Base-by-base conservation (phyloP, 2,888 invertebrate species). In the Vannuccia rotundouncinata region DNA sequence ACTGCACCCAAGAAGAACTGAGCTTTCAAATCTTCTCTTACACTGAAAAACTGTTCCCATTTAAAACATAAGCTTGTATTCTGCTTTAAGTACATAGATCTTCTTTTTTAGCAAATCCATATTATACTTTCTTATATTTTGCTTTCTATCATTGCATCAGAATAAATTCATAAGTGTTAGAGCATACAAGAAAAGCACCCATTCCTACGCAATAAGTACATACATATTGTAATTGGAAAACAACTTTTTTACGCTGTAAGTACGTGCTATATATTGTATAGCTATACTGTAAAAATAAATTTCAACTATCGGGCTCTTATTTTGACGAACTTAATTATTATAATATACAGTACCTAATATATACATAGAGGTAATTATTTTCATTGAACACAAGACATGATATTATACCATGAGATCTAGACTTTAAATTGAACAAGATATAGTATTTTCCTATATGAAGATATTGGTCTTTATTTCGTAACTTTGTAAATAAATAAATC, bases 1-100 rank as follows among this genome's bases (percentile, higher is more conserved):
- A 66, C 66, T 66, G 66, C 66, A 66, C 66, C 66, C 66, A 66
- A 66, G 66, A 2, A 66, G 66, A 66, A 66, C 25, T 66, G 17
- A 66, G 66, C 17, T 66, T 66, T 66, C 66, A 66, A 66, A 66
- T 66, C 66, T 66, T 27, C 17, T 66, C 5, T 22, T 66, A 22
- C 10, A n/a, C 2, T 22, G 25, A 22, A 22, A 66, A 66, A 2
- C 66, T 66, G 66, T 66, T 66, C 2, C n/a, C n/a, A n/a, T n/a
- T n/a, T n/a, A n/a, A n/a, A n/a, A n/a, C n/a, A n/a, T n/a, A n/a
- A n/a, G n/a, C n/a, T n/a, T n/a, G n/a, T n/a, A n/a, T n/a, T n/a
- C n/a, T n/a, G n/a, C n/a, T n/a, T n/a, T n/a, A n/a, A n/a, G n/a
- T n/a, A n/a, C n/a, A n/a, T n/a, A n/a, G n/a, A n/a, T n/a, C n/a